Conservation (phyloP, 2,113 vertebrate genomes). For the Ia io region DNA sequence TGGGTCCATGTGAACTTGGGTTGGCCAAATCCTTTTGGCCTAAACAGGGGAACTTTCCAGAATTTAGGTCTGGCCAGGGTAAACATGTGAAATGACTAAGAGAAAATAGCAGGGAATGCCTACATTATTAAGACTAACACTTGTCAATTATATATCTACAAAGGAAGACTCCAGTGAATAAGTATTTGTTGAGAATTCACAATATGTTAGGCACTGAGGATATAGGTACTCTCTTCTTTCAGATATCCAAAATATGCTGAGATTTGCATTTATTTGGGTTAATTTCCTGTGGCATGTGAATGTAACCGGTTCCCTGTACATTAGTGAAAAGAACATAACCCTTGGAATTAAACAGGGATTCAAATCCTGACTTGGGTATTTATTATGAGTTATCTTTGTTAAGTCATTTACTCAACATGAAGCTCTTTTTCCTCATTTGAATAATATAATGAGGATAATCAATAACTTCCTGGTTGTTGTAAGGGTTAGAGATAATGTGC, state of each 20-base stretch:
- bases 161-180: background rate
- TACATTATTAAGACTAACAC: background rate
- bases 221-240: background rate
- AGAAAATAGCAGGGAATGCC: background rate
- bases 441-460: background rate
- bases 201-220: background rate
- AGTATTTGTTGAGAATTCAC: slow-evolving; percentile 31
- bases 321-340: background rate
- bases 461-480: background rate
- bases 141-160: background rate
- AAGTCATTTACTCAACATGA: background rate
- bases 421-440: background rate
- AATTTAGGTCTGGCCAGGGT: background rate
- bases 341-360: background rate
- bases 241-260: slow-evolving; percentile 21
- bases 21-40: background rate
- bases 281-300: background rate
- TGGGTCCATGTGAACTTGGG: background rate
- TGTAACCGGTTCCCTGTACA: background rate
- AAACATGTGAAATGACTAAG: background rate
- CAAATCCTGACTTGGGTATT: background rate
- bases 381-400: slow-evolving; percentile 14
- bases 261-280: slow-evolving; percentile 10
- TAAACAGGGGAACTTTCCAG: background rate
- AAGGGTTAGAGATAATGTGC: background rate